Percentiles rank a stretch among this genome's conserved stretches.
Conservation (phyloP, 2,888 invertebrate genomes). For the Neoaliturus tenellus region DNA sequence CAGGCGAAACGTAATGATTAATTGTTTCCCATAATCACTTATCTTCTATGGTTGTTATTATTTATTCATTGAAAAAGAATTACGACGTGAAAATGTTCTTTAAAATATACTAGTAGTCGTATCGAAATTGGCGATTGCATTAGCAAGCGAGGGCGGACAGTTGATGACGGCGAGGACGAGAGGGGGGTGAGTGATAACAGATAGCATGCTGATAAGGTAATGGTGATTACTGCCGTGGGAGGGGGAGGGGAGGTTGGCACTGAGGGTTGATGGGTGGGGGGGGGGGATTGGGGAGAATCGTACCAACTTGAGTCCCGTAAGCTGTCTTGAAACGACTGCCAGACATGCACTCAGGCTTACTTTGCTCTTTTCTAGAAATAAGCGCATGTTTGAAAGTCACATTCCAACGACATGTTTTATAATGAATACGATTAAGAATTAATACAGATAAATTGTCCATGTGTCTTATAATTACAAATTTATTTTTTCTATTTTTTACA, state of each 20-base stretch:
- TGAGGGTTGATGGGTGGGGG: not conserved
- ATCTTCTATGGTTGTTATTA: no score
- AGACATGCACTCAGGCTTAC: not conserved
- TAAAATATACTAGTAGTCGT: not conserved
- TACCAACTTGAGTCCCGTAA: not conserved
- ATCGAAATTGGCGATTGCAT: conserved; percentile 1
- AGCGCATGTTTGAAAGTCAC: no score
- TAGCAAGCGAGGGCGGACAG: not conserved
- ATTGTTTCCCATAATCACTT: no score
- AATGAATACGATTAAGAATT: no score
- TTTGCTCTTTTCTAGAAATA: not conserved
- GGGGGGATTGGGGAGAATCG: not conserved
- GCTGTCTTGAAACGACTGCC: not conserved
- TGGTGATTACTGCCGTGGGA: not conserved
- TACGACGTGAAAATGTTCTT: not conserved
- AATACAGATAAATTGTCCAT: no score
- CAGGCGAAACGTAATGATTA: no score
- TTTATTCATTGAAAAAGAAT: no score
- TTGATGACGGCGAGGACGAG: not conserved
- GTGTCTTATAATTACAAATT: no score
- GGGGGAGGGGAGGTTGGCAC: not conserved
- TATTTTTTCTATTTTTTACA: no score
- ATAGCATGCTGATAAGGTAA: conserved; percentile 22
- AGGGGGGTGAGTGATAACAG: not conserved
- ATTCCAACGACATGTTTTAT: no score